Conservation (phyloP, 2,888 invertebrate genomes). For the Diarsia rubi region DNA sequence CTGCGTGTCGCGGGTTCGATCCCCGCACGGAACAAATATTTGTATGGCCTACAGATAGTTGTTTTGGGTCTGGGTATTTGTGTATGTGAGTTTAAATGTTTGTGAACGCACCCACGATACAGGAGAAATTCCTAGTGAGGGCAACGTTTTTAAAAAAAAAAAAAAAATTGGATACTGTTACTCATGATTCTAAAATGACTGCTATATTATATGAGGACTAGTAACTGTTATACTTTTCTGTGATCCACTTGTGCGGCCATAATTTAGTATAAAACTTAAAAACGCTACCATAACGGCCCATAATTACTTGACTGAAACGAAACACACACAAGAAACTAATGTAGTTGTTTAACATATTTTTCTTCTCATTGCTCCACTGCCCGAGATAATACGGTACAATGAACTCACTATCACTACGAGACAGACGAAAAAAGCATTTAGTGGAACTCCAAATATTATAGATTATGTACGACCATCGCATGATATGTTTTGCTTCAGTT, state of each 20-base stretch:
- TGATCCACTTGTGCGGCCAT: slow-evolving; percentile 11
- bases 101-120: too few species aligned
- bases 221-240: too few species aligned
- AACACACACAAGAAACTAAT: background rate
- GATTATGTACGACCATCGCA: too few species aligned
- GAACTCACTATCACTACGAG: slow-evolving; percentile 38
- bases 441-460: background rate
- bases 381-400: slow-evolving; percentile 23
- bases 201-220: background rate
- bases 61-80: too few species aligned
- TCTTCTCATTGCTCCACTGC: slow-evolving; percentile 31
- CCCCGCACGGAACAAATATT: too few species aligned
- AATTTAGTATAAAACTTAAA: background rate
- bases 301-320: slow-evolving; percentile 5
- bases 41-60: too few species aligned
- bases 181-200: background rate
- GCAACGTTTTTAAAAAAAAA: too few species aligned
- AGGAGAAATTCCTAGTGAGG: too few species aligned
- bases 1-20: too few species aligned
- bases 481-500: too few species aligned
- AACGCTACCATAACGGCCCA: background rate
- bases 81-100: too few species aligned
- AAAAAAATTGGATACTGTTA: too few species aligned
- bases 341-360: slow-evolving; percentile 12
- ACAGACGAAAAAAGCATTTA: slow-evolving; percentile 7